Evolutionary conservation across 2,888 invertebrate species (phyloP), one percentile per base, ranked within the genome.

Genomic region (Parnassius orleans): DNA sequence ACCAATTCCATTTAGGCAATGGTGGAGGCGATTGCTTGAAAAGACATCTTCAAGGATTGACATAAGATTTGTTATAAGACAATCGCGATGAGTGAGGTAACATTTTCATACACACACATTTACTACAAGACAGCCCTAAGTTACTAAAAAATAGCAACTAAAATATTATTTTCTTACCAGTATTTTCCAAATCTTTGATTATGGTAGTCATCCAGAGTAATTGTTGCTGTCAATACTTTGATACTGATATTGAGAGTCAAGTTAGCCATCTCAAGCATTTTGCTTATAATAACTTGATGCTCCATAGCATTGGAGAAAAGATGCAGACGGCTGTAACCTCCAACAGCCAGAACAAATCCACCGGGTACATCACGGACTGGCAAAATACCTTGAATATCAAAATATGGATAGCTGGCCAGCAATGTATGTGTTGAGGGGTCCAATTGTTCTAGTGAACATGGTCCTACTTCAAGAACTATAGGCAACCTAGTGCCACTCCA

Each of bases 401-500:
- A 80, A 69, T 92, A 92, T 1, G 90, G 88, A 53, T 92, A 92
- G 69, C 85, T 86, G 46, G 98, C 96, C 60, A 98, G 90, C 24
- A 96, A 87, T 66, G 94, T 94, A 79, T 96, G 96, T 1, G 96
- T 96, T 0, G 96, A 95, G 1, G 97, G 96, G 84, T 99, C 98
- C 64, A 98, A 85, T 84, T 99, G 99, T 80, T 98, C 97, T 61
- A 99, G 85, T 42, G 98, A 96, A 80, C 96, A 96, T 0, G 97
- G 96, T n/a, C 97, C 97, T 2, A 98, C 96, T 92, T 98, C 98
- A 65, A 99, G 88, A 33, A 96, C 94, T 15, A 98, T 94, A 0
- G 98, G 97, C 51, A 98, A 92, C 66, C 96, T 94, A 46, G 96
- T 96, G 59, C 98, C 98, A 54, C 98, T 98, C 99, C 99, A 99